These are phyloP conservation scores for Rotaria socialis DNA, from an alignment of 2,888 invertebrate genomes.

Conservation along the genomic window DNA sequence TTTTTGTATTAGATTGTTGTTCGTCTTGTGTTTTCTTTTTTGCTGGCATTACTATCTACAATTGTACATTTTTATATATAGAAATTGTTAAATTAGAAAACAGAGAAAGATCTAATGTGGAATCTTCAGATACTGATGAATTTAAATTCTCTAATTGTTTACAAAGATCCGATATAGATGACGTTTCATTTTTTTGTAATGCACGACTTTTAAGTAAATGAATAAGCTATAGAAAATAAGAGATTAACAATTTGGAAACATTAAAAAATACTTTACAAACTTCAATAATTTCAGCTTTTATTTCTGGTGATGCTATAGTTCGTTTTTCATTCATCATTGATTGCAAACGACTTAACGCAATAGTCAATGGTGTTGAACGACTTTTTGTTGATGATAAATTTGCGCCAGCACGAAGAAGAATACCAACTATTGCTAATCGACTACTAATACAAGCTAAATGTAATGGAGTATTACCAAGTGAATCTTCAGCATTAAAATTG, in stretches of 20 bases:
- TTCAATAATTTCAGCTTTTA: background rate
- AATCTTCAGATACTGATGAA: background rate
- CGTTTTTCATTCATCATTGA: conserved; percentile 20
- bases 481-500: conserved; percentile 50
- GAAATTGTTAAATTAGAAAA: conserved; percentile 23
- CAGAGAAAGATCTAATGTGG: background rate
- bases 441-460: conserved; percentile 44
- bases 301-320: background rate
- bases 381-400: background rate
- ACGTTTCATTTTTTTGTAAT: background rate
- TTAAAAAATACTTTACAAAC: background rate
- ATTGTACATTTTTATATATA: conserved; percentile 16
- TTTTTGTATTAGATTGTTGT: background rate
- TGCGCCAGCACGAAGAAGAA: conserved; percentile 39
- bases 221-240: background rate
- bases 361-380: background rate
- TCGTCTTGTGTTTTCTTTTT: background rate
- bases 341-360: conserved; percentile 25
- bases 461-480: conserved; percentile 47
- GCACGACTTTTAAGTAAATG: background rate
- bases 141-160: conserved; percentile 24
- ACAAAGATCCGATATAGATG: background rate
- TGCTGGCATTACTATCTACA: conserved; percentile 19
- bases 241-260: background rate
- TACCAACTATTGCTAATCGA: conserved; percentile 40